Percentiles rank a stretch among this genome's conserved stretches.
phyloP scores from a whole-genome alignment of 2,888 invertebrate species.

The Gari tellinella region DNA sequence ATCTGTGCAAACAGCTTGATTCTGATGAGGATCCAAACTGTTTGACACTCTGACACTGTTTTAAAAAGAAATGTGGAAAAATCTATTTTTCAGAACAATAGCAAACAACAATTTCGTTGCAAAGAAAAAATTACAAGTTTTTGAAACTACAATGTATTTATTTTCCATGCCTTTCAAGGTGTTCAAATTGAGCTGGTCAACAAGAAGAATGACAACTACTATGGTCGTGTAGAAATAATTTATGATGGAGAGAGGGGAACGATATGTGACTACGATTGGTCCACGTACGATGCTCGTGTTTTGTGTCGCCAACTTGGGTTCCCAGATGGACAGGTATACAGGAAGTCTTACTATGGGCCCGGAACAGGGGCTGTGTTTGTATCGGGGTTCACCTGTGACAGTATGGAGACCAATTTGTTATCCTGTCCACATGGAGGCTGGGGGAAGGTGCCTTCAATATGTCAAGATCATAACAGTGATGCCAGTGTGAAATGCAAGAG shows the following conservation, averaged over 20 bases:
- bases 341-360: conserved; percentile 57
- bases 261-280: conserved; percentile 72
- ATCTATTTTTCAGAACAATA: too few relatives aligned
- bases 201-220: conserved; percentile 40
- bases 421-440: conserved; percentile 71
- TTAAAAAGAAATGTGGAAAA: too few relatives aligned
- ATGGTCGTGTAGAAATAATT: conserved; percentile 66
- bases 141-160: too few relatives aligned
- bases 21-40: too few relatives aligned
- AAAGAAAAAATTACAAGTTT: too few relatives aligned
- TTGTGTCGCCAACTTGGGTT: conserved; percentile 75
- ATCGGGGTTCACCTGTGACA: conserved; percentile 68
- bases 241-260: conserved; percentile 68
- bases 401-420: conserved; percentile 57
- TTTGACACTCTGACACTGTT: too few relatives aligned
- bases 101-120: too few relatives aligned
- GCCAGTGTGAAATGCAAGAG: conserved; percentile 71
- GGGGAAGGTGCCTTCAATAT: conserved; percentile 57
- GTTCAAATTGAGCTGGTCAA: conserved; percentile 31
- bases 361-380: conserved; percentile 66
- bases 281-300: conserved; percentile 65
- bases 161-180: too few relatives aligned
- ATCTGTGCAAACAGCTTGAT: too few relatives aligned
- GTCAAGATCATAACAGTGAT: conserved; percentile 66
- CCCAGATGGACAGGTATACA: conserved; percentile 60